phyloP scores from a whole-genome alignment of 2,888 invertebrate genomes.

The Dascillus cervinus region DNA sequence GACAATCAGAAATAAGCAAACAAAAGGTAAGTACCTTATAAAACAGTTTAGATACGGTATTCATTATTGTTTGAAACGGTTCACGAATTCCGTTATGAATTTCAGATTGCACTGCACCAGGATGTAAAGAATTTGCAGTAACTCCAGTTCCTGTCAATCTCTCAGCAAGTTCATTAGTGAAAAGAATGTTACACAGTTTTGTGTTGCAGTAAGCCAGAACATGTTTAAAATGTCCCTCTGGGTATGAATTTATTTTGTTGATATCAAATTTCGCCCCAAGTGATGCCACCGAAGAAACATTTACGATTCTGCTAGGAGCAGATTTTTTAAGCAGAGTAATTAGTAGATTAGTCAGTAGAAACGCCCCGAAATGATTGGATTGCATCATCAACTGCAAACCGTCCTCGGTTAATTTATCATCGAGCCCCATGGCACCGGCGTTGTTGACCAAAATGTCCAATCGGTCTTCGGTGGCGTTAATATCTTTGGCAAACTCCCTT shows the following conservation, averaged over 20 bases:
- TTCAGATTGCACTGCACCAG: conserved; percentile 20
- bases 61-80: too few relatives aligned
- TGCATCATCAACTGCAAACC: conserved; percentile 57
- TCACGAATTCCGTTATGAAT: too few relatives aligned
- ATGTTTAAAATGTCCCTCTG: too few relatives aligned
- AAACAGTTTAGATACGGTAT: too few relatives aligned
- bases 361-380: conserved; percentile 55
- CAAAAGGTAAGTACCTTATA: too few relatives aligned
- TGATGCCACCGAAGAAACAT: conserved; percentile 24
- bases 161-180: conserved; percentile 21
- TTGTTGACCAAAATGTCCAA: conserved; percentile 59
- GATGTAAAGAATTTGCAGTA: conserved; percentile 24
- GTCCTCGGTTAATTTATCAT: conserved; percentile 47
- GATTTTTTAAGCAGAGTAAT: conserved; percentile 44
- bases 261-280: conserved; percentile 16
- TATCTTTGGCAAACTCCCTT: conserved; percentile 52
- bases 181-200: conserved; percentile 25
- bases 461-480: conserved; percentile 46
- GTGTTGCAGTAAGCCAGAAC: too few relatives aligned
- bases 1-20: too few relatives aligned
- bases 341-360: conserved; percentile 59
- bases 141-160: conserved; percentile 19
- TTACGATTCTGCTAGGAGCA: conserved; percentile 26
- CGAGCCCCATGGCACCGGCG: conserved; percentile 51
- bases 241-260: conserved; percentile 2